Percentiles rank a stretch among this genome's conserved stretches.
These are phyloP conservation scores for Chironomus tepperi DNA, from an alignment of 1,140 invertebrate species.

Conservation along the genomic window DNA sequence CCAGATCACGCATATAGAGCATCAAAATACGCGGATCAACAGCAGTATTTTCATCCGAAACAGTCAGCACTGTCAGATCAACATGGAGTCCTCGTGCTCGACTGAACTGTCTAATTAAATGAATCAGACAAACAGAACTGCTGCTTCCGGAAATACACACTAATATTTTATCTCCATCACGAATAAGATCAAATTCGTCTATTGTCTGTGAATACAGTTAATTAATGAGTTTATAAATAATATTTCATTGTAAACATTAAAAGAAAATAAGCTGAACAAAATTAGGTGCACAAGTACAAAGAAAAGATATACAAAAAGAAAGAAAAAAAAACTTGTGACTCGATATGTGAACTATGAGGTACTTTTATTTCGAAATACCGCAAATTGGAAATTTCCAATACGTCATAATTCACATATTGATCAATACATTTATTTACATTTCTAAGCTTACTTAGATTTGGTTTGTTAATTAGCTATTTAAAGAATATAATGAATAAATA, in stretches of 20 bases:
- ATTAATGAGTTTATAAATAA: slow-evolving; percentile 24
- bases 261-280: not conserved
- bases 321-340: not conserved
- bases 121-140: slow-evolving; percentile 71
- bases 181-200: slow-evolving; percentile 77
- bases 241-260: not conserved
- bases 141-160: slow-evolving; percentile 77
- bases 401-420: no score
- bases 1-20: slow-evolving; percentile 55
- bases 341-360: no score
- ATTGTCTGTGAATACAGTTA: slow-evolving; percentile 51
- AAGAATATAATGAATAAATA: no score
- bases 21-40: slow-evolving; percentile 59
- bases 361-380: no score
- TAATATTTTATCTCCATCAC: slow-evolving; percentile 70
- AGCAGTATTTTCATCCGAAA: slow-evolving; percentile 36
- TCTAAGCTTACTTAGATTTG: no score
- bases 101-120: slow-evolving; percentile 73
- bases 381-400: no score
- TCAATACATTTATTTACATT: no score
- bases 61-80: slow-evolving; percentile 62
- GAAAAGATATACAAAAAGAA: slow-evolving; percentile 4
- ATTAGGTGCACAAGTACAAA: slow-evolving; percentile 16
- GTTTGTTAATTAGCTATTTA: no score
- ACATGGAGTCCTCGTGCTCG: slow-evolving; percentile 66